Evolutionary conservation across 1,140 invertebrate genomes (phyloP).

Genomic region (Planococcus citri): DNA sequence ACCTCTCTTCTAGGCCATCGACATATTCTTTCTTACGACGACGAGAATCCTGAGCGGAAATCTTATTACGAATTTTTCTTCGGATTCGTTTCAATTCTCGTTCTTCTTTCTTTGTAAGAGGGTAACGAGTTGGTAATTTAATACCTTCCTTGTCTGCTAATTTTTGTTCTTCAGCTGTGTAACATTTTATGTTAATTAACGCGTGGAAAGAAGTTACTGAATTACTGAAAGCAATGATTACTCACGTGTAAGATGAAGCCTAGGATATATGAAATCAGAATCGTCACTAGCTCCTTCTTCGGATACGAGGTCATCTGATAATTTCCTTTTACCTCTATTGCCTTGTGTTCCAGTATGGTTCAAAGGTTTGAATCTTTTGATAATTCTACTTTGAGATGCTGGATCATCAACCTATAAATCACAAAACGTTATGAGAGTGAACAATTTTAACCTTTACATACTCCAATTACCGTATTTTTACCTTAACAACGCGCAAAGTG

Average conservation of each 20-base stretch:
- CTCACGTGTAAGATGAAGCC: slow-evolving; percentile 28
- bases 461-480: background rate
- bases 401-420: background rate
- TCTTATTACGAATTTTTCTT: slow-evolving; percentile 87
- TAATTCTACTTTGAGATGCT: background rate
- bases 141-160: slow-evolving; percentile 72
- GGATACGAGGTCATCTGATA: slow-evolving; percentile 25
- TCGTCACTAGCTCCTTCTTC: slow-evolving; percentile 27
- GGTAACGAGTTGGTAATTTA: slow-evolving; percentile 63
- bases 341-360: slow-evolving; percentile 21
- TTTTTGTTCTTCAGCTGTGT: slow-evolving; percentile 66
- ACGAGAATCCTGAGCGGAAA: slow-evolving; percentile 83
- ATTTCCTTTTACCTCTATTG: slow-evolving; percentile 23
- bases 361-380: slow-evolving; percentile 39
- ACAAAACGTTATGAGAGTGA: background rate
- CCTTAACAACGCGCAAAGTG: background rate
- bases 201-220: too few species aligned
- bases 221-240: too few species aligned
- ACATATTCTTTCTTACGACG: slow-evolving; percentile 90
- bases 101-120: slow-evolving; percentile 78
- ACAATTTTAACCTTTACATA: background rate
- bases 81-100: slow-evolving; percentile 76
- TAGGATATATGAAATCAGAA: slow-evolving; percentile 26
- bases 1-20: slow-evolving; percentile 76
- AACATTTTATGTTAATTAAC: too few species aligned